These are phyloP conservation scores for Pentamera pediparva DNA, from an alignment of 53 echinoderm and acorn worm genomes.

Conservation along the genomic window DNA sequence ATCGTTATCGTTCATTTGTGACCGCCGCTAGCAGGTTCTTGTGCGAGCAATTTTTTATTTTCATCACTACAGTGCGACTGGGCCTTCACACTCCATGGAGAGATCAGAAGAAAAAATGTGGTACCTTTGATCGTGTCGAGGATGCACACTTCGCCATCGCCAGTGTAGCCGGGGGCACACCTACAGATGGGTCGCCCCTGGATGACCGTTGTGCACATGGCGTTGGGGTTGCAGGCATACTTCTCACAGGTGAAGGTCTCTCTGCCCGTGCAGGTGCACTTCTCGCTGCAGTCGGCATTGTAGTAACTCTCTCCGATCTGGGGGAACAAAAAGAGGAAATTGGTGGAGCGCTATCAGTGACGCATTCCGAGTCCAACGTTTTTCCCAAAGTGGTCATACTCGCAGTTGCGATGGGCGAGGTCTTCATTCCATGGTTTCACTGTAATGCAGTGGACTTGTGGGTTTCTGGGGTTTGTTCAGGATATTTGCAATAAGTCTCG, in stretches of 20 bases:
- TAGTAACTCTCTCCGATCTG: constrained; percentile 19
- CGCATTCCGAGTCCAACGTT: not conserved
- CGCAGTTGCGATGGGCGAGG: too few species aligned
- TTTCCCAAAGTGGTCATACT: too few species aligned
- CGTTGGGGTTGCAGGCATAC: constrained; percentile 16
- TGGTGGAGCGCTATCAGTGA: not conserved
- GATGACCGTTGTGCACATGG: not conserved
- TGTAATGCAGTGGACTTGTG: too few species aligned
- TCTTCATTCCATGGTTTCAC: too few species aligned
- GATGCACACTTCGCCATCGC: constrained; percentile 24
- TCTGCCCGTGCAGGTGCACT: constrained; percentile 8
- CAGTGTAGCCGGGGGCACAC: not conserved
- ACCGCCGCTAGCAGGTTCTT: too few species aligned
- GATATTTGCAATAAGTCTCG: too few species aligned
- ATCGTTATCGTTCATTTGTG: too few species aligned
- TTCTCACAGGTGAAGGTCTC: not conserved
- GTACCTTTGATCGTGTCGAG: constrained; percentile 29
- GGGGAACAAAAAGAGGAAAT: not conserved
- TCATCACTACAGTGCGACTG: too few species aligned
- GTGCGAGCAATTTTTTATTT: too few species aligned
- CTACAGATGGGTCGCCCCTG: constrained; percentile 7
- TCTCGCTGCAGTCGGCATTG: not conserved
- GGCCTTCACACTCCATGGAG: too few species aligned
- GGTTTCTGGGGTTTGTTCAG: too few species aligned
- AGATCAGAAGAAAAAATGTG: not conserved